Conservation (phyloP, 2,113 vertebrate genomes). For the Campylomormyrus numenius region DNA sequence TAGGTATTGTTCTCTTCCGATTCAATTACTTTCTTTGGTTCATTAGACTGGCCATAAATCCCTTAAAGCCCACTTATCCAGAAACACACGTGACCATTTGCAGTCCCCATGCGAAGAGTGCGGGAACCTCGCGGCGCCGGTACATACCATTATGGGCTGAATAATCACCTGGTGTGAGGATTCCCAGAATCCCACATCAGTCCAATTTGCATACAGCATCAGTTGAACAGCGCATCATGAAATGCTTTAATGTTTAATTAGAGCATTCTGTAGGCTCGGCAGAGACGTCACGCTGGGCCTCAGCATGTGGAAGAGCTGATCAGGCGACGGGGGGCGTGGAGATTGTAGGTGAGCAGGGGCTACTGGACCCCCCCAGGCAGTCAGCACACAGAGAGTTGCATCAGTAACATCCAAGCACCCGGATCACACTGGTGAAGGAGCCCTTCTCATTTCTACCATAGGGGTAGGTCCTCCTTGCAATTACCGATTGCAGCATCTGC, state of each 20-base stretch:
- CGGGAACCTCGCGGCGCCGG: neutral
- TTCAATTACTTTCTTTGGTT: neutral
- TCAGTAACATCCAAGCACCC: neutral
- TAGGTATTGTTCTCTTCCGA: neutral
- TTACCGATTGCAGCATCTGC: neutral
- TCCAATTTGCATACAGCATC: neutral
- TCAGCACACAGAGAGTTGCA: neutral
- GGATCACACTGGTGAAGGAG: neutral
- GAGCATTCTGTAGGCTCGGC: neutral
- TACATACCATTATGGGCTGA: neutral
- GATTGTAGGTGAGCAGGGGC: neutral
- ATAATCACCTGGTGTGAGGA: neutral
- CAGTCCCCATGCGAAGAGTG: neutral
- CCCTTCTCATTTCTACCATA: neutral
- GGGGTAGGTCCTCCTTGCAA: neutral
- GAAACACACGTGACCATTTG: neutral
- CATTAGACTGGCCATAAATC: neutral
- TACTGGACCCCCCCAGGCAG: neutral
- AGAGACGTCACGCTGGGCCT: neutral
- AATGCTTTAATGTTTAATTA: conserved; percentile 17
- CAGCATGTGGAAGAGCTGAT: neutral
- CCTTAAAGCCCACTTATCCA: neutral
- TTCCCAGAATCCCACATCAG: neutral
- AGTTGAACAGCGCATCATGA: neutral
- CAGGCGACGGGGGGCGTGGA: neutral